Evolutionary conservation across 2,888 invertebrate genomes (phyloP), one percentile per base, ranked within the genome.

Genomic region (Cheilosia vulpina): DNA sequence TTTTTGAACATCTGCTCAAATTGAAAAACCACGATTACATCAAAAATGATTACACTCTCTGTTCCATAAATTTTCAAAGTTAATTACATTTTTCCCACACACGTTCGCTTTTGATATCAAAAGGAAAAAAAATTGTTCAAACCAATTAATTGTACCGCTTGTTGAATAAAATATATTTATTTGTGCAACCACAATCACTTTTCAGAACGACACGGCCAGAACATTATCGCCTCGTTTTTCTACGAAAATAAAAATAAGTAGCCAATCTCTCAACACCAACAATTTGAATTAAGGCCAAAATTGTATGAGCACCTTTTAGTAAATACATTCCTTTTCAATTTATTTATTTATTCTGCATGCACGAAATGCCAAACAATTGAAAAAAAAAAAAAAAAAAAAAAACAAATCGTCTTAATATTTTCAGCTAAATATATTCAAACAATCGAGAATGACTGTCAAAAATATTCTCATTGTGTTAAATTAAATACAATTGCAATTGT

Each of bases 231-330:
- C 41, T 43, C 43, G 43, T 60, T 60, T 43, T 43, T n/a, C 15
- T 57, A n/a, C 60, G 43, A 41, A 43, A 21, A n/a, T 60, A 21
- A 34, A 58, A 58, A 58, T 41, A 58, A 58, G 19, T 58, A 58
- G 15, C 19, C 31, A 57, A 38, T 19, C 19, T 47, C 47, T 17
- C 17, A 11, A 47, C 11, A 47, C 19, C 47, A 21, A 41, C 38
- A 41, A 41, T 47, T 47, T 47, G 31, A 47, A 47, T 47, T 47
- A 31, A 63, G 7, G 47, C 31, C 63, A 63, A 47, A 31, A 9
- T 60, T 38, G 13, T 38, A 13, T 38, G 13, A 38, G 13, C 13
- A 13, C 4, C 45, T 45, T 5, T 45, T 9, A 27, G 15, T n/a
- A n/a, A n/a, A n/a, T n/a, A 9, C 31, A 47, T 17, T 47, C 17